These are phyloP conservation scores for Anarsia innoxiella DNA, from an alignment of 2,888 invertebrate genomes.

Conservation along the genomic window DNA sequence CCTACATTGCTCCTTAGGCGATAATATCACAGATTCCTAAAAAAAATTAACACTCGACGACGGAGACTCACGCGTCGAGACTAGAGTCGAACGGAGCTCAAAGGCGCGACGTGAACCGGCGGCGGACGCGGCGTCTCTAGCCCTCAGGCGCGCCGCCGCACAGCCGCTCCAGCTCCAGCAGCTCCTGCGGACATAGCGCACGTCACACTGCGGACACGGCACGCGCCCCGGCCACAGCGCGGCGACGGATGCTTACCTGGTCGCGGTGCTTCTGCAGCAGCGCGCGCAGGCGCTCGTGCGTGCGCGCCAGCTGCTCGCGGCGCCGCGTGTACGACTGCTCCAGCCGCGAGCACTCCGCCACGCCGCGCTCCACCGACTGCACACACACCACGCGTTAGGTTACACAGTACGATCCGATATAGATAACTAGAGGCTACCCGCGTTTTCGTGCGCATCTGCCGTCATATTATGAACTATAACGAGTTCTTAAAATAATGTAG, in stretches of 20 bases:
- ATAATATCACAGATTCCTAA: conserved; percentile 71
- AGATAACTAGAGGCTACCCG: too few species aligned
- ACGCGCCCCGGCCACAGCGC: conserved; percentile 4
- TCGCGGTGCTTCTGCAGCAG: conserved; percentile 67
- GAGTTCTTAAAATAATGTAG: too few species aligned
- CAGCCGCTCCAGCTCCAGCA: conserved; percentile 51
- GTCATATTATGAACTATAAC: too few species aligned
- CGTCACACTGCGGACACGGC: too few species aligned
- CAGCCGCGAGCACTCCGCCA: conserved; percentile 89
- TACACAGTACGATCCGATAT: too few species aligned
- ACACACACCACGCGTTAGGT: conserved; percentile 25
- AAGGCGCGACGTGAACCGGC: too few species aligned
- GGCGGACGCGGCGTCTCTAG: conserved; percentile 23
- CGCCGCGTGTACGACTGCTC: conserved; percentile 85
- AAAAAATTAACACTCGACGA: conserved; percentile 37
- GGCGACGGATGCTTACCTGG: too few species aligned
- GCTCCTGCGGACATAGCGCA: conserved; percentile 41
- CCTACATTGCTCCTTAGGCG: conserved; percentile 52
- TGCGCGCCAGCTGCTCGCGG: conserved; percentile 82
- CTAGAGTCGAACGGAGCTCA: conserved; percentile 12
- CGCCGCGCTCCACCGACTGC: conserved; percentile 90
- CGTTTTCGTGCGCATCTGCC: too few species aligned
- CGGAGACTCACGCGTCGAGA: conserved; percentile 23
- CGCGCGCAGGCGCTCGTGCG: conserved; percentile 85
- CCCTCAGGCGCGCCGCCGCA: conserved; percentile 58